These are phyloP conservation scores for Homarus gammarus DNA, from an alignment of 2,888 invertebrate species.

Conservation along the genomic window DNA sequence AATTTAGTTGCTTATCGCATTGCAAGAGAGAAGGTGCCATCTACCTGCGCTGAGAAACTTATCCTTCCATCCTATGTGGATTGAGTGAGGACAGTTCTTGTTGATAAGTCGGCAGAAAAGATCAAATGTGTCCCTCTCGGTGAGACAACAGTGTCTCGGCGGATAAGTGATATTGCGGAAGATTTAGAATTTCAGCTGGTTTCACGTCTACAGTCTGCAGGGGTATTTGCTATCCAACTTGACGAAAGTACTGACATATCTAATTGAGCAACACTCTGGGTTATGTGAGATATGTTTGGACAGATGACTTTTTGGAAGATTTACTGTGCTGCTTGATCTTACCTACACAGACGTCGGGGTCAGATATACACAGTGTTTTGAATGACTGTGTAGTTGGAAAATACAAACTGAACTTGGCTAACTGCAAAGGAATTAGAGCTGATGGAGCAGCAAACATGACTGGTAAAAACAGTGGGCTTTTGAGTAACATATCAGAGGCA, in stretches of 20 bases:
- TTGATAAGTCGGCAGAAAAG: slow-evolving; percentile 28
- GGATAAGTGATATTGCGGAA: slow-evolving; percentile 24
- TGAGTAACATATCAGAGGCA: slow-evolving; percentile 48
- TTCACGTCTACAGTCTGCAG: slow-evolving; percentile 38
- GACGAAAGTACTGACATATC: slow-evolving; percentile 41
- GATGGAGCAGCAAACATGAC: too few species aligned
- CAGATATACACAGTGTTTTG: slow-evolving; percentile 47
- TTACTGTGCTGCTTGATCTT: slow-evolving; percentile 23
- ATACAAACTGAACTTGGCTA: slow-evolving; percentile 36
- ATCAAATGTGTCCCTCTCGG: slow-evolving; percentile 33
- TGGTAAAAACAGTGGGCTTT: slow-evolving; percentile 55
- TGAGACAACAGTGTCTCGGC: slow-evolving; percentile 21
- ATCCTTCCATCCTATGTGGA: slow-evolving; percentile 28
- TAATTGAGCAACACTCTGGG: slow-evolving; percentile 11
- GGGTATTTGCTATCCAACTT: slow-evolving; percentile 38
- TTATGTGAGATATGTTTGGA: slow-evolving; percentile 25
- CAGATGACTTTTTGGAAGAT: slow-evolving; percentile 45
- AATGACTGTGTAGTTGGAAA: slow-evolving; percentile 52
- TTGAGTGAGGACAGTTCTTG: slow-evolving; percentile 23
- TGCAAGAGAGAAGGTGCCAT: slow-evolving; percentile 33
- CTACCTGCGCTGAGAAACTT: slow-evolving; percentile 36
- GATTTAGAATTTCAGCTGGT: slow-evolving; percentile 28
- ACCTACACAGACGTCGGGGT: slow-evolving; percentile 34
- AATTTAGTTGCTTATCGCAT: slow-evolving; percentile 27
- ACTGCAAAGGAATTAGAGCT: slow-evolving; percentile 40